These are phyloP conservation scores for Saguinus imperator DNA, from an alignment of 2,113 vertebrate genomes.

Conservation along the genomic window DNA sequence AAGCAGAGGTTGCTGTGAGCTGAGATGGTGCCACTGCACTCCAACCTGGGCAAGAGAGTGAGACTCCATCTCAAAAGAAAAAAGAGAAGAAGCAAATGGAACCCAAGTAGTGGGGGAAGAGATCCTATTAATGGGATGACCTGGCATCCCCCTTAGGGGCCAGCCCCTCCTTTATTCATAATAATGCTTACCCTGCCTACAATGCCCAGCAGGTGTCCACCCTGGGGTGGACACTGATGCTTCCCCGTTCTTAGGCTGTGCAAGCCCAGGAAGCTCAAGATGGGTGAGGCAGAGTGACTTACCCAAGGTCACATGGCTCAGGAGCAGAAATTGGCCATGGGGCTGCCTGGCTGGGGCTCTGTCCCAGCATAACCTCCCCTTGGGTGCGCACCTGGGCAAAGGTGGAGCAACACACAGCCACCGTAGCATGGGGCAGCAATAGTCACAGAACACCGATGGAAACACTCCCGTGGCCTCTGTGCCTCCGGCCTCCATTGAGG, in stretches of 20 bases:
- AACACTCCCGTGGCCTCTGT: accelerated
- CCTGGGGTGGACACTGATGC: not conserved
- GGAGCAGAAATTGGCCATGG: not conserved
- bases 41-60: no score
- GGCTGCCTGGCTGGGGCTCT: not conserved
- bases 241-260: not conserved
- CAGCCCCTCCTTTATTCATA: not conserved
- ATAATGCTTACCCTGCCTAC: not conserved
- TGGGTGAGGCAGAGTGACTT: not conserved
- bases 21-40: no score
- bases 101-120: not conserved
- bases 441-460: not conserved
- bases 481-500: accelerated
- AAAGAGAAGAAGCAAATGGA: not conserved
- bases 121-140: not conserved
- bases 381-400: accelerated
- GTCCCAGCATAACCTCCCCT: not conserved
- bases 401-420: not conserved
- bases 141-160: not conserved
- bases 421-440: accelerated
- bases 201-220: not conserved
- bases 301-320: not conserved
- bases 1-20: no score
- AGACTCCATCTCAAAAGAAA: no score
- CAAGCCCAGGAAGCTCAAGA: not conserved